phyloP scores from a whole-genome alignment of 2,888 invertebrate species.

The Dimorphilus gyrociliatus region DNA sequence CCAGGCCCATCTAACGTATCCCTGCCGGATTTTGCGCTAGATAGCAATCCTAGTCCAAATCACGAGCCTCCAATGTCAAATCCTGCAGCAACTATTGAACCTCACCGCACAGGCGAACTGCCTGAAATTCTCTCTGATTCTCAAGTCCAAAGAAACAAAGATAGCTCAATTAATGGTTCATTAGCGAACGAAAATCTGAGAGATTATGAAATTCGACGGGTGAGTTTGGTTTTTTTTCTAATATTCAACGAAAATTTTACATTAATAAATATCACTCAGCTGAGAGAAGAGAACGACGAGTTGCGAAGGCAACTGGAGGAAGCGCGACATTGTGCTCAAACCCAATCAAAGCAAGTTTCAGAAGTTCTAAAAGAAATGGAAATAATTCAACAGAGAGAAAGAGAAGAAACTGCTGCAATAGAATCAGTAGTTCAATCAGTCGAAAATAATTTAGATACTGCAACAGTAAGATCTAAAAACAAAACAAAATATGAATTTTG shows the following conservation, averaged over 20 bases:
- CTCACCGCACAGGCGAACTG: conserved; percentile 10
- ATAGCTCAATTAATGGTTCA: too few relatives aligned
- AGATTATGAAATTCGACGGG: conserved; percentile 11
- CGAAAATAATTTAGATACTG: conserved; percentile 27
- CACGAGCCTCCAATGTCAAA: background rate
- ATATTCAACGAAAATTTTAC: background rate
- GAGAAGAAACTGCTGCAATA: conserved; percentile 31
- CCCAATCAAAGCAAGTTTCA: conserved; percentile 16
- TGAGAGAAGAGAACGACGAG: conserved; percentile 15
- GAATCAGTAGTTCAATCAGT: conserved; percentile 33
- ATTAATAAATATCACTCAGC: conserved; percentile 9
- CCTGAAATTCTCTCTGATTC: conserved; percentile 27
- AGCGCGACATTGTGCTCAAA: conserved; percentile 10
- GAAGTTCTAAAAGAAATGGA: conserved; percentile 19
- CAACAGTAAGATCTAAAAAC: conserved; percentile 21
- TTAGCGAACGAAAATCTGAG: too few relatives aligned
- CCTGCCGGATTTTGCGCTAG: conserved; percentile 21
- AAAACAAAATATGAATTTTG: too few relatives aligned
- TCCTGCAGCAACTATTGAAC: background rate
- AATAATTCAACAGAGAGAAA: conserved; percentile 22
- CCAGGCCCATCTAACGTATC: too few relatives aligned
- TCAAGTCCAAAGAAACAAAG: background rate
- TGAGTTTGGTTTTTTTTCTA: conserved; percentile 5
- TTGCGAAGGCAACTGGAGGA: conserved; percentile 14
- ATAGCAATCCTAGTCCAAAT: conserved; percentile 5